Base-by-base conservation (phyloP, 2,113 vertebrate genomes). In the Myiopsitta monachus region DNA sequence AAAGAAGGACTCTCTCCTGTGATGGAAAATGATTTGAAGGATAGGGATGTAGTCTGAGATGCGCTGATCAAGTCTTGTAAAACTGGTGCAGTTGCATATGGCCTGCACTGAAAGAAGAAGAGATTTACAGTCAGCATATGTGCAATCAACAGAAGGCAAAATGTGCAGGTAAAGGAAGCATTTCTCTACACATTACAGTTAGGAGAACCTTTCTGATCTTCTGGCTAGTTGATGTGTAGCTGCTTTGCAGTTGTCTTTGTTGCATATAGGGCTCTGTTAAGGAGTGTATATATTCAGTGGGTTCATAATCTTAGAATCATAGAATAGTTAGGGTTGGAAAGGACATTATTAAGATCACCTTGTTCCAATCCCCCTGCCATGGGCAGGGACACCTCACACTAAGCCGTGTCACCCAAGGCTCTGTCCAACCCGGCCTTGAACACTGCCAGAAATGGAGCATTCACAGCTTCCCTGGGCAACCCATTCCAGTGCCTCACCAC, bases 161-260 rank as follows among this genome's bases (percentile, higher is more conserved):
- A 85, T 44, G 49, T 49, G 89, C 94, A 97, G 96, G 95, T 97
- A 92, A 94, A 57, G 89, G 52, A 38, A 91, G 24, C 26, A 4
- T 72, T 10, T 23, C 26, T 78, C 0, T 62, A 2, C 30, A 10
- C 0, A 0, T 55, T 11, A 51, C 26, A 62, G 27, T 52, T 69
- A 9, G 26, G 47, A 75, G 41, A 70, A 21, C 17, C 15, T 73
- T 79, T 72, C 74, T 85, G 16, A 7, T 47, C 73, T 84, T 66
- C n/a, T 69, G 28, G 7, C 4, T 18, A 27, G 16, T 30, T 73
- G 57, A 7, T 82, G 22, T 4, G 75, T 46, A 43, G 19, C 7
- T 43, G 19, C 38, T 69, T 72, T 79, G 49, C 27, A 49, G 18
- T 73, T 38, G 31, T 62, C 49, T 44, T 39, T 36, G 19, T 66